phyloP scores from a whole-genome alignment of 2,888 invertebrate genomes.

The Eristalis intricaria region DNA sequence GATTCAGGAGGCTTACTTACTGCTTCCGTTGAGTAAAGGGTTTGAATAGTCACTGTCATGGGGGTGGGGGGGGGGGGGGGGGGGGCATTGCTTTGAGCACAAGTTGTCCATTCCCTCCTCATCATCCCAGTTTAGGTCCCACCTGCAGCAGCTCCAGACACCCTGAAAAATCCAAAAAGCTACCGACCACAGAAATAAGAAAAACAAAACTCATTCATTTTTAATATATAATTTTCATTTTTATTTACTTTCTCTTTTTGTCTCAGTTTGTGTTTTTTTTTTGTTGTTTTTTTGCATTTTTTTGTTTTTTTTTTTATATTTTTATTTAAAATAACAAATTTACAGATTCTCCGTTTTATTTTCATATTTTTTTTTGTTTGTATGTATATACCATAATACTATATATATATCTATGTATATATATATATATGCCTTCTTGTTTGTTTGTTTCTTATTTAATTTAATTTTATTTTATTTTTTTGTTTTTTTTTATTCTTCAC shows the following conservation, averaged over 20 bases:
- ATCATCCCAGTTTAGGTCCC: too few relatives aligned
- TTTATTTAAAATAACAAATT: constrained; percentile 73
- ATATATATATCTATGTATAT: constrained; percentile 59
- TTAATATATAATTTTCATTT: constrained; percentile 68
- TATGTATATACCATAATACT: constrained; percentile 69
- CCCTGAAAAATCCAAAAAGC: too few relatives aligned
- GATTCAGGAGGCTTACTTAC: too few relatives aligned
- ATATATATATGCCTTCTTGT: constrained; percentile 65
- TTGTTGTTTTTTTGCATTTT: constrained; percentile 22
- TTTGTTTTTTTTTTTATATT: constrained; percentile 67
- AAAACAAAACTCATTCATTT: constrained; percentile 40
- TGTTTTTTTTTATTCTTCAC: background rate
- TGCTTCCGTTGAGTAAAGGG: too few relatives aligned
- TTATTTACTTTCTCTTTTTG: constrained; percentile 58
- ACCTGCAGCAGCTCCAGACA: too few relatives aligned
- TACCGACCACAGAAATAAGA: background rate
- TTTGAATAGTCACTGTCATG: too few relatives aligned
- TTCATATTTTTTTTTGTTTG: constrained; percentile 15
- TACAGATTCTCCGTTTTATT: constrained; percentile 65
- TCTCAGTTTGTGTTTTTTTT: constrained; percentile 56
- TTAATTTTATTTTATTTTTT: background rate
- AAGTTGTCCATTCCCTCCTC: too few relatives aligned
- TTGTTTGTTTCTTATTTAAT: constrained; percentile 48
- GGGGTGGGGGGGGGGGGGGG: too few relatives aligned
- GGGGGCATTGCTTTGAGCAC: too few relatives aligned